These are phyloP conservation scores for Gymnoscopelus microlampas DNA, from an alignment of 2,797 vertebrate genomes.

Conservation along the genomic window DNA sequence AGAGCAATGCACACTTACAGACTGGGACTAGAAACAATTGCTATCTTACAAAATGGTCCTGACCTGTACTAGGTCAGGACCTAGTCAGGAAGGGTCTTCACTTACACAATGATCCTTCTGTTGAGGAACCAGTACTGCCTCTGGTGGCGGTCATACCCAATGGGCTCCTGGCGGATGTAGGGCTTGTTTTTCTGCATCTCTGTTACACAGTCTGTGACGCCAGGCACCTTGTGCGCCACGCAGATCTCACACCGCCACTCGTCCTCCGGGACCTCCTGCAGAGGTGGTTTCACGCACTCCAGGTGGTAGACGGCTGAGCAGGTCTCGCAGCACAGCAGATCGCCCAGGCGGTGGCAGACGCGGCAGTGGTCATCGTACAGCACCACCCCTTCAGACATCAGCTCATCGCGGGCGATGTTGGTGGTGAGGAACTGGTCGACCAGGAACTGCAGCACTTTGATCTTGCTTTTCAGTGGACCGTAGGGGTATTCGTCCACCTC, in stretches of 20 bases:
- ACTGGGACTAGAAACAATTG: too few relatives aligned
- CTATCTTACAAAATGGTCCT: too few relatives aligned
- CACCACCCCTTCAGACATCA: conserved; percentile 97
- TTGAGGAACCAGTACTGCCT: conserved; percentile 99
- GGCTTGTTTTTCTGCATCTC: conserved; percentile 96
- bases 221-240: conserved; percentile 94
- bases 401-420: conserved; percentile 96
- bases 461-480: conserved; percentile 91
- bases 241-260: conserved; percentile 99
- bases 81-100: conserved; percentile 42
- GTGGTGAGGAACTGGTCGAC: conserved; percentile 98
- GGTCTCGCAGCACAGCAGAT: conserved; percentile 98
- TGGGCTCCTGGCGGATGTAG: conserved; percentile 94
- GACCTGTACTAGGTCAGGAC: too few relatives aligned
- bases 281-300: conserved; percentile 96
- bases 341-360: conserved; percentile 96
- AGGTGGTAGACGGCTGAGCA: conserved; percentile 98
- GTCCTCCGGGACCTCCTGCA: conserved; percentile 95
- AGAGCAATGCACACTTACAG: too few relatives aligned
- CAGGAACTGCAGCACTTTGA: conserved; percentile 96
- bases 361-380: conserved; percentile 98
- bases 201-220: conserved; percentile 93
- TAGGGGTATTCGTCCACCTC: conserved; percentile 95
- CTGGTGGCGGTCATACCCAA: conserved; percentile 94
- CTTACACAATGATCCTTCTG: conserved; percentile 96